These are phyloP conservation scores for Choristoneura fumiferana DNA, from an alignment of 1,140 invertebrate genomes.

Conservation along the genomic window DNA sequence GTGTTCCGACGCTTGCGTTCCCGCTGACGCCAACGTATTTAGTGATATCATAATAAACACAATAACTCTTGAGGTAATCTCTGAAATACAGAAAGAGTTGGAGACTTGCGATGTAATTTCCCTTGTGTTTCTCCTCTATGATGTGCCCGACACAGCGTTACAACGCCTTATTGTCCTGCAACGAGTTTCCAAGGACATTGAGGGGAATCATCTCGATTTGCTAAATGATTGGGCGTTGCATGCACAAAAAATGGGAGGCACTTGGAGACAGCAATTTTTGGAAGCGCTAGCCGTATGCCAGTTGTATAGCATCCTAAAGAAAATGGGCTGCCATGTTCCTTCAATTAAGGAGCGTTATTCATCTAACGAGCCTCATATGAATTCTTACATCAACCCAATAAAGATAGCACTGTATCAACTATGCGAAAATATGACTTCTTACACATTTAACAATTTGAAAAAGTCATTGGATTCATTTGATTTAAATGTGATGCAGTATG, in stretches of 20 bases:
- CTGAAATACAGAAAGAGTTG: slow-evolving; percentile 59
- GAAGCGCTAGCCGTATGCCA: slow-evolving; percentile 63
- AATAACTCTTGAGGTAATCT: slow-evolving; percentile 48
- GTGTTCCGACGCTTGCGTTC: slow-evolving; percentile 33
- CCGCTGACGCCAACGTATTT: slow-evolving; percentile 31
- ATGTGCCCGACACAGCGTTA: slow-evolving; percentile 60
- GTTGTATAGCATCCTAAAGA: slow-evolving; percentile 52
- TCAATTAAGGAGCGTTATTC: slow-evolving; percentile 47
- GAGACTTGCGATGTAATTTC: slow-evolving; percentile 58
- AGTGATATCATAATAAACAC: slow-evolving; percentile 31
- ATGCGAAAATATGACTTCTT: slow-evolving; percentile 54
- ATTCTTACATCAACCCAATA: slow-evolving; percentile 54
- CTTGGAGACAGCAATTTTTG: slow-evolving; percentile 65
- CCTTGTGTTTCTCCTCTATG: slow-evolving; percentile 66
- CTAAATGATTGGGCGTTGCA: slow-evolving; percentile 59
- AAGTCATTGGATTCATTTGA: slow-evolving; percentile 50
- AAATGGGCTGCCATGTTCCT: slow-evolving; percentile 54
- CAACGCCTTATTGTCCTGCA: slow-evolving; percentile 57
- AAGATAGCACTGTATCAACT: slow-evolving; percentile 60
- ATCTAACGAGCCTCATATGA: slow-evolving; percentile 40
- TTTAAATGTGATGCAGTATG: slow-evolving; percentile 49
- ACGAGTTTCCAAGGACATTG: slow-evolving; percentile 48
- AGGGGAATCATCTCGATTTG: slow-evolving; percentile 48
- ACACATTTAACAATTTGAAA: slow-evolving; percentile 52
- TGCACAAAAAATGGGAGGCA: slow-evolving; percentile 37